These are phyloP conservation scores for Aphaenogaster rudis DNA, from an alignment of 1,140 invertebrate species.

Conservation along the genomic window DNA sequence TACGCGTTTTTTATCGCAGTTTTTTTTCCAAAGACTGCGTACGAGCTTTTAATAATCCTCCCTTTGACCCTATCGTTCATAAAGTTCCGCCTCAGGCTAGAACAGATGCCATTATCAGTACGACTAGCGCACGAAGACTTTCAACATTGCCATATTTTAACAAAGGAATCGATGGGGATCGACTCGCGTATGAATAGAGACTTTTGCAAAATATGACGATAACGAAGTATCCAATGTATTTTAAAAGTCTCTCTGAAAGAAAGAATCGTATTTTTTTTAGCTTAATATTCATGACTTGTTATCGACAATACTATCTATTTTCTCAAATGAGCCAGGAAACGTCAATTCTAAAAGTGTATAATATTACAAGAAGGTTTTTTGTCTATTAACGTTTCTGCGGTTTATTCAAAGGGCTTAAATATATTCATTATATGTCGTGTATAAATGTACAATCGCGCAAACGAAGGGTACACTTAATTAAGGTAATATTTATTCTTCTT, in stretches of 20 bases:
- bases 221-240: conserved; percentile 4
- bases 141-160: conserved; percentile 31
- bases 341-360: conserved; percentile 12
- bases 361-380: not conserved
- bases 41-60: conserved; percentile 56
- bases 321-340: conserved; percentile 14
- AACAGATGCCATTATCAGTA: conserved; percentile 34
- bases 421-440: not conserved
- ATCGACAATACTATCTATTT: not conserved
- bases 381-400: not conserved
- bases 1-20: conserved; percentile 1
- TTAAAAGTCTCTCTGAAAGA: not conserved
- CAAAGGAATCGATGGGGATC: conserved; percentile 28
- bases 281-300: not conserved
- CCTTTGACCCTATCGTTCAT: conserved; percentile 36
- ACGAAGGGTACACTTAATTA: conserved; percentile 32
- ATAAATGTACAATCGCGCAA: conserved; percentile 9
- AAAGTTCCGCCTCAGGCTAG: conserved; percentile 5
- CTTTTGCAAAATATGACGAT: not conserved
- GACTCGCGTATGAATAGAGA: conserved; percentile 26
- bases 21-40: conserved; percentile 49
- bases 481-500: conserved; percentile 46
- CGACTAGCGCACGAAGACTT: not conserved
- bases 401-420: conserved; percentile 27
- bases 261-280: conserved; percentile 4